These are phyloP conservation scores for Dolichomitus sp. DNA, from an alignment of 2,888 invertebrate genomes.

Conservation along the genomic window DNA sequence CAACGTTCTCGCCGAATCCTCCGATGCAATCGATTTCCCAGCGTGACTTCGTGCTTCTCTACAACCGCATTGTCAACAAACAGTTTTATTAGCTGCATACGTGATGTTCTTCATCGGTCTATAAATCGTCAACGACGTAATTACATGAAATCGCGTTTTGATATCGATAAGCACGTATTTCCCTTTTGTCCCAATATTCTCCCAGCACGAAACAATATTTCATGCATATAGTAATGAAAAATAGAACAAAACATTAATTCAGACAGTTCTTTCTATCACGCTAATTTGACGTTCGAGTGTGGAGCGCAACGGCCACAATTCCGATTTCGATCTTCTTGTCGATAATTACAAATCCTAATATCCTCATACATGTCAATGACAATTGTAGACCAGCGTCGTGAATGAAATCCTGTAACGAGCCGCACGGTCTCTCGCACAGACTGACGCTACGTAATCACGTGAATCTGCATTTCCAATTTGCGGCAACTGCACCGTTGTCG, in stretches of 20 bases:
- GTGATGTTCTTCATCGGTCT: slow-evolving; percentile 9
- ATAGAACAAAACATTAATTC: neutral
- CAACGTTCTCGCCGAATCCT: slow-evolving; percentile 30
- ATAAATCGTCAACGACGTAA: neutral
- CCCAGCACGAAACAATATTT: neutral
- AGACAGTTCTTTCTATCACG: neutral
- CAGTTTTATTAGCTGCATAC: slow-evolving; percentile 49
- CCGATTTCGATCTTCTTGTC: slow-evolving; percentile 22
- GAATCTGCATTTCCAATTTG: slow-evolving; percentile 62
- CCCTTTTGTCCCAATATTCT: neutral
- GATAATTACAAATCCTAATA: slow-evolving; percentile 24
- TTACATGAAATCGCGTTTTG: neutral
- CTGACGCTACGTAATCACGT: slow-evolving; percentile 44
- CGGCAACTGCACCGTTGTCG: neutral
- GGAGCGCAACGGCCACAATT: neutral
- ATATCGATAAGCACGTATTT: neutral
- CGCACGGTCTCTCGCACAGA: neutral
- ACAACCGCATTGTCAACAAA: slow-evolving; percentile 24
- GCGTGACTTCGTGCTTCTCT: slow-evolving; percentile 49
- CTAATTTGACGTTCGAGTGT: neutral
- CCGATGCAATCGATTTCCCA: slow-evolving; percentile 21
- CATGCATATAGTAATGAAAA: neutral
- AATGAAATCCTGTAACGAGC: neutral
- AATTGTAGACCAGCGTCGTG: neutral
- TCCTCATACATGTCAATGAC: slow-evolving; percentile 50